These are phyloP conservation scores for Bubo bubo DNA, from an alignment of 2,113 vertebrate genomes.

Conservation along the genomic window DNA sequence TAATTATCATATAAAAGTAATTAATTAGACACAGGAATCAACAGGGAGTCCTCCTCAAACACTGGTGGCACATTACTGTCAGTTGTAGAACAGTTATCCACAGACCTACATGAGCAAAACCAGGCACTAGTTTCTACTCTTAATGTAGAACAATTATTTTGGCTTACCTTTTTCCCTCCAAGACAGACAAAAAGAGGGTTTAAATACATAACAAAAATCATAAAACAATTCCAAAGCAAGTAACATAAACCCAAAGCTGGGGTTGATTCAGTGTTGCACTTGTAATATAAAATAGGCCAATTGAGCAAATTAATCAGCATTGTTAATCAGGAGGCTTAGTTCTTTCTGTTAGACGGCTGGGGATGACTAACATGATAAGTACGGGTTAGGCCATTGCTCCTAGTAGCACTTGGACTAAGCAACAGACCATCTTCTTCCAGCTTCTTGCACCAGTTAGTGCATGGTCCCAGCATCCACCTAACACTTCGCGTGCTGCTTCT, in stretches of 20 bases:
- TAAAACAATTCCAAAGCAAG: background rate
- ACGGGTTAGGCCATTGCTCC: background rate
- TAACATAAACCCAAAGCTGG: background rate
- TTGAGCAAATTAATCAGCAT: background rate
- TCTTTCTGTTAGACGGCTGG: background rate
- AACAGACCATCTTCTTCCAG: background rate
- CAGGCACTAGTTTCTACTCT: background rate
- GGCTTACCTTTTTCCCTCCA: background rate
- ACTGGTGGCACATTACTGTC: background rate
- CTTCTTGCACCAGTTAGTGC: background rate
- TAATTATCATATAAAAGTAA: constrained; percentile 28
- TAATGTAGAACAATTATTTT: background rate
- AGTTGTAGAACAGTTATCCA: background rate
- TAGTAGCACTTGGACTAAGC: background rate
- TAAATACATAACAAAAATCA: background rate
- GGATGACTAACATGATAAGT: rapidly evolving
- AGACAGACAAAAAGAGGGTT: background rate
- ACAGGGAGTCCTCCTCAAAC: background rate
- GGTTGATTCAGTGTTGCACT: background rate
- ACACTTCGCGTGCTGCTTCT: rapidly evolving
- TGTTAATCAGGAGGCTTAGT: background rate
- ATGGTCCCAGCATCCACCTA: background rate
- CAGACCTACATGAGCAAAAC: background rate
- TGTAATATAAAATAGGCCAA: background rate
- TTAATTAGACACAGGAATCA: constrained; percentile 10